Percentiles rank a stretch among this genome's conserved stretches.
Evolutionary conservation across 2,113 vertebrate genomes (phyloP).

Genomic region (Gallinago jamesoni): DNA sequence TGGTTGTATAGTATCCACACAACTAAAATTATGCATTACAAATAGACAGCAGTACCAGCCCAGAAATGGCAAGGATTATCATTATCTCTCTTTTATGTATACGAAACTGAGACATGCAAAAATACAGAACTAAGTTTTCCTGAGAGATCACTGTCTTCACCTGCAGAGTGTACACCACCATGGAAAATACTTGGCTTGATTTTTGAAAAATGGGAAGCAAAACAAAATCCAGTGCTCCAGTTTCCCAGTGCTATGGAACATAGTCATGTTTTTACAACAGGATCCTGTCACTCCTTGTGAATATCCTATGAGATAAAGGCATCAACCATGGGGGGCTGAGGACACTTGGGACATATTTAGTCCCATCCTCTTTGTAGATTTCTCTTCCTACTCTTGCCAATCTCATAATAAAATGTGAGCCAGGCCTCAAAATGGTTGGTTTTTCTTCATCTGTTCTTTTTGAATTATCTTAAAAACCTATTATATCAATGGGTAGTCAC

Average conservation of each 20-base stretch:
- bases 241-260: neutral
- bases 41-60: neutral
- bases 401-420: neutral
- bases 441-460: neutral
- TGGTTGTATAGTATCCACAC: neutral
- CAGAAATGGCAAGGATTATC: neutral
- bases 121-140: neutral
- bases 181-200: neutral
- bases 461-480: neutral
- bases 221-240: neutral
- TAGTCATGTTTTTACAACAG: neutral
- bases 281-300: neutral
- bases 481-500: neutral
- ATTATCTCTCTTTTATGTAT: neutral
- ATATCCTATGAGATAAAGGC: neutral
- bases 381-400: neutral
- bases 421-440: neutral
- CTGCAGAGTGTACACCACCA: neutral
- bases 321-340: neutral
- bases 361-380: neutral
- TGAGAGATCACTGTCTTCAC: neutral
- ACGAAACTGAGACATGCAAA: rapidly evolving
- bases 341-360: neutral
- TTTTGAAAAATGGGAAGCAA: neutral
- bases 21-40: neutral